These are phyloP conservation scores for Pterostichus niger DNA, from an alignment of 2,888 invertebrate genomes.

Conservation along the genomic window DNA sequence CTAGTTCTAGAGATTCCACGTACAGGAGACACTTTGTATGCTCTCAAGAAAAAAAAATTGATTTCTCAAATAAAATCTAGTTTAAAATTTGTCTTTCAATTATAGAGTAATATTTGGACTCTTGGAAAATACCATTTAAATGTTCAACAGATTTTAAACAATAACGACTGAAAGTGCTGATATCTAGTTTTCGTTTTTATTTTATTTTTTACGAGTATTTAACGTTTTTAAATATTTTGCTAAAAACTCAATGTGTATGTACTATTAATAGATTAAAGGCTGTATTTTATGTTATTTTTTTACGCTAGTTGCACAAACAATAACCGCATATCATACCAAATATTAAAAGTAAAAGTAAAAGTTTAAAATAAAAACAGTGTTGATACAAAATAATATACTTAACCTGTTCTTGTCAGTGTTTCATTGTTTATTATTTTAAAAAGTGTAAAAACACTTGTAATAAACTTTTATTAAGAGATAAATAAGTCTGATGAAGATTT, in stretches of 20 bases:
- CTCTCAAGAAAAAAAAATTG: too few relatives aligned
- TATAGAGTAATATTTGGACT: too few relatives aligned
- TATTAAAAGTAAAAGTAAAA: constrained; percentile 44
- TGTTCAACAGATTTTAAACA: too few relatives aligned
- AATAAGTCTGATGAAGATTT: not conserved
- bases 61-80: too few relatives aligned
- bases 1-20: too few relatives aligned
- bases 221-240: not conserved
- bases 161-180: too few relatives aligned
- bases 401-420: not conserved
- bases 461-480: constrained; percentile 6
- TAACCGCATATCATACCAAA: constrained; percentile 2
- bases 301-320: constrained; percentile 15
- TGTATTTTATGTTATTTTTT: not conserved
- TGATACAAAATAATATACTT: not conserved
- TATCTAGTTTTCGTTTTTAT: too few relatives aligned
- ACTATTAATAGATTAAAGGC: not conserved
- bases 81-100: too few relatives aligned
- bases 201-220: not conserved
- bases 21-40: too few relatives aligned
- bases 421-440: not conserved
- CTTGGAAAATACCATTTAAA: too few relatives aligned
- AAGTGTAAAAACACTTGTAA: not conserved
- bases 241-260: not conserved
- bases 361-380: constrained; percentile 3